Percentiles rank a stretch among this genome's conserved stretches.
Conservation (phyloP, 2,113 vertebrate species). For the Hemicordylus capensis region DNA sequence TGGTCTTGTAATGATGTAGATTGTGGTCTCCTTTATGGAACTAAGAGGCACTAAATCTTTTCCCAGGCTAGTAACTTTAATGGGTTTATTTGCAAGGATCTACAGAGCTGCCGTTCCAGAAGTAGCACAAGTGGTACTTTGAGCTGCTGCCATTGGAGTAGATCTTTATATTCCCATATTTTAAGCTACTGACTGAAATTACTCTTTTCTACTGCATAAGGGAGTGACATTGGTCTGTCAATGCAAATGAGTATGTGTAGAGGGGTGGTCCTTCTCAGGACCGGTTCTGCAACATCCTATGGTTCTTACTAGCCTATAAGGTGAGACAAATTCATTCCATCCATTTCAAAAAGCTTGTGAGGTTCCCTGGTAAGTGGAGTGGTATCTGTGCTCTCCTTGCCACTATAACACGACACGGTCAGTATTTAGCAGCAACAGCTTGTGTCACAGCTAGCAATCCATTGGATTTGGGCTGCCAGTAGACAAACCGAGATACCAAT, state of each 20-base stretch:
- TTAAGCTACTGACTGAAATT: not conserved
- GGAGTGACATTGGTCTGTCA: not conserved
- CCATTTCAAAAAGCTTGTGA: not conserved
- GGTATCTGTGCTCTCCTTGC: not conserved
- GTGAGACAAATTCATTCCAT: not conserved
- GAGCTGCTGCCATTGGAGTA: not conserved
- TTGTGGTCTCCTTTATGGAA: too few species aligned
- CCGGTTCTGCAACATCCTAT: not conserved
- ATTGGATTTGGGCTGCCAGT: conserved; percentile 2
- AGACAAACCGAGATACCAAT: not conserved
- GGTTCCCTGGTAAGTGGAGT: not conserved
- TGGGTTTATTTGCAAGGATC: not conserved
- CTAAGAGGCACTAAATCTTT: not conserved
- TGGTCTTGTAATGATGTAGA: too few species aligned
- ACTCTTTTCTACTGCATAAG: not conserved
- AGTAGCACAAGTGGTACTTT: not conserved
- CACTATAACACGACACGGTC: not conserved
- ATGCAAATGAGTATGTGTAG: not conserved
- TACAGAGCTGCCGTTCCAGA: not conserved
- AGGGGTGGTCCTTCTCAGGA: not conserved
- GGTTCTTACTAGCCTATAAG: not conserved
- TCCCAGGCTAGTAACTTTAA: not conserved
- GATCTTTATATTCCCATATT: not conserved
- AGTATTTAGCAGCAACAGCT: not conserved
- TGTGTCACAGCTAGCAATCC: not conserved